Conservation (phyloP, 2,797 vertebrate genomes). For the Otus scops region DNA sequence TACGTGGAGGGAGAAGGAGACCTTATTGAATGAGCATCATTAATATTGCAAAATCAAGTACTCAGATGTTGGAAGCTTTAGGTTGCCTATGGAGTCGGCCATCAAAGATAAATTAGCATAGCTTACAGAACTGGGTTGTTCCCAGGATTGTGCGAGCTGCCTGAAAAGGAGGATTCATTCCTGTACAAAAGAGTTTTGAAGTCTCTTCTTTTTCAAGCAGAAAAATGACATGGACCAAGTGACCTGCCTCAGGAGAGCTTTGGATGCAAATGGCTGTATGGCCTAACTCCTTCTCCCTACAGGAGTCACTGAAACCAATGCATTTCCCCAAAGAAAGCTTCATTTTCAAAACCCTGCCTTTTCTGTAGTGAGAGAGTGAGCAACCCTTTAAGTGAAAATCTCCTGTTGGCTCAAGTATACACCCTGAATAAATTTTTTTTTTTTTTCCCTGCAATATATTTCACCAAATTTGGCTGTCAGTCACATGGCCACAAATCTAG, state of each 20-base stretch:
- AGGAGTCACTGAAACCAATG: not conserved
- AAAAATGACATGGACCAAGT: not conserved
- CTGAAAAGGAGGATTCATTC: not conserved
- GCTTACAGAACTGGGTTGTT: not conserved
- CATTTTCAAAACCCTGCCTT: not conserved
- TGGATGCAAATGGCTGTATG: not conserved
- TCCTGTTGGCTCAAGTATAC: not conserved
- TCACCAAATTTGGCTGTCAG: not conserved
- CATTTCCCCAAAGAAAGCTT: not conserved
- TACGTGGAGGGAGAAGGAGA: rapidly evolving
- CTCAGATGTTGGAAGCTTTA: not conserved
- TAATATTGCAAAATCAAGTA: not conserved
- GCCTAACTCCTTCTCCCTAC: not conserved
- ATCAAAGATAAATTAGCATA: not conserved
- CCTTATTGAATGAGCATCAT: not conserved
- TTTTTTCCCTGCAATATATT: not conserved
- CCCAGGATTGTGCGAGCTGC: not conserved
- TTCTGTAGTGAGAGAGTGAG: not conserved
- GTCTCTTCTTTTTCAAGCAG: not conserved
- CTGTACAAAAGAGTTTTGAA: not conserved
- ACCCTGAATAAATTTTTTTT: rapidly evolving
- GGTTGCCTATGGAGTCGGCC: not conserved
- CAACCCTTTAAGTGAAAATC: not conserved
- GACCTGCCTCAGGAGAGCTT: not conserved
- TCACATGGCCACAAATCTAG: not conserved